Conservation (phyloP, 2,888 invertebrate genomes). For the Rhodophaea formosa region DNA sequence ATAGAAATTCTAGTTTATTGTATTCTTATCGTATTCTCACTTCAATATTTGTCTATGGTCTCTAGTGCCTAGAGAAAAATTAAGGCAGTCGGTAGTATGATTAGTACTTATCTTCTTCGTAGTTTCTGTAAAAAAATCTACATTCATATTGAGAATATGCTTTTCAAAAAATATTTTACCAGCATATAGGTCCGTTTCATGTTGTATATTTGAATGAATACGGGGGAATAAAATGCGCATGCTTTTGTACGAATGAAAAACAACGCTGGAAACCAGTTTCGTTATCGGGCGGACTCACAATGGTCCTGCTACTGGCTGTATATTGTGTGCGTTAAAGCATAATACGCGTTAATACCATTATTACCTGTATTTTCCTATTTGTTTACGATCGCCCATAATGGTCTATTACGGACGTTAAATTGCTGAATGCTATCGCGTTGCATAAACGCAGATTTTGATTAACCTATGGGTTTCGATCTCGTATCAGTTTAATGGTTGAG, state of each 20-base stretch:
- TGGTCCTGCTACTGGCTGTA: conserved; percentile 30
- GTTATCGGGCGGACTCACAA: conserved; percentile 53
- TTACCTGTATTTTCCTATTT: conserved; percentile 58
- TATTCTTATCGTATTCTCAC: no score
- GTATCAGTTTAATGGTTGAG: conserved; percentile 13
- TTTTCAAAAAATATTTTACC: background rate
- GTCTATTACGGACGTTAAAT: conserved; percentile 56
- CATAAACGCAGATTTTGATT: conserved; percentile 14
- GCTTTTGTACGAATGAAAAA: conserved; percentile 45
- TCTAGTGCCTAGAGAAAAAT: no score
- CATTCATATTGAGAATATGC: background rate
- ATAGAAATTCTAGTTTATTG: no score
- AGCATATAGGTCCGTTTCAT: background rate
- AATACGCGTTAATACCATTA: conserved; percentile 57
- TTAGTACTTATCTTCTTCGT: no score
- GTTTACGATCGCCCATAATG: conserved; percentile 51
- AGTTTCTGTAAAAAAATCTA: background rate
- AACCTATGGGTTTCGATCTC: conserved; percentile 10
- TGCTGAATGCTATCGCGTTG: conserved; percentile 35
- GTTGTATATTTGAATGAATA: conserved; percentile 28
- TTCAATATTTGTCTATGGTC: no score
- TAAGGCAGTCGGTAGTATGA: no score
- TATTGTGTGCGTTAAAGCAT: conserved; percentile 29
- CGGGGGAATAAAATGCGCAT: conserved; percentile 35
- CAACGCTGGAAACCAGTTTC: conserved; percentile 44